Conservation (phyloP, 2,797 vertebrate genomes). For the Danio jaintianensis region DNA sequence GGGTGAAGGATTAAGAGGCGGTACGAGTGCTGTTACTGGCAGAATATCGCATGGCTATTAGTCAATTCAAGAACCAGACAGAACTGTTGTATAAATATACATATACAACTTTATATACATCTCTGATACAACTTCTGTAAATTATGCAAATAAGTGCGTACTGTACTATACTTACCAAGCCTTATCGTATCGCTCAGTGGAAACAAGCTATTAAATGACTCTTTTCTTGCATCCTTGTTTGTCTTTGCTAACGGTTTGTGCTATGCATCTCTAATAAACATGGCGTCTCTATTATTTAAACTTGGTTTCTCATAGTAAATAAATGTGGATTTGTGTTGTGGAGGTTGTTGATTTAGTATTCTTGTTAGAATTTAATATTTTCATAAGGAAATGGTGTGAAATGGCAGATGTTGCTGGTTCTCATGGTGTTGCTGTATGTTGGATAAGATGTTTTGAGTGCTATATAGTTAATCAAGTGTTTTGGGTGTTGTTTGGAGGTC, state of each 20-base stretch:
- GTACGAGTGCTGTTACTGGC: too few relatives aligned
- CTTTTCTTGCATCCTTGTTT: constrained; percentile 4
- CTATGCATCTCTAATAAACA: background rate
- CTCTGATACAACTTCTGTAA: too few relatives aligned
- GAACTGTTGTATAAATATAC: too few relatives aligned
- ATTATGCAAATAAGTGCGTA: too few relatives aligned
- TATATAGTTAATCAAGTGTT: too few relatives aligned
- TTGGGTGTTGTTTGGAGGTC: too few relatives aligned
- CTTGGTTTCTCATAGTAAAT: background rate
- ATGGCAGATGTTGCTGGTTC: background rate
- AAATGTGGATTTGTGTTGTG: background rate
- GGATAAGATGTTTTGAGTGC: background rate
- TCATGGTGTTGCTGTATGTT: background rate
- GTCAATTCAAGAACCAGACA: too few relatives aligned
- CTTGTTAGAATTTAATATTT: background rate
- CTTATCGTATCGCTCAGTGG: too few relatives aligned
- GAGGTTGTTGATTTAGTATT: background rate
- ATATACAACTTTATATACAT: too few relatives aligned
- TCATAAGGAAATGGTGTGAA: constrained; percentile 1
- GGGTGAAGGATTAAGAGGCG: too few relatives aligned
- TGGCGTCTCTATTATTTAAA: background rate
- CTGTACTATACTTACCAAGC: too few relatives aligned
- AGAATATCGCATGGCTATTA: too few relatives aligned
- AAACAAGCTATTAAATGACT: background rate
- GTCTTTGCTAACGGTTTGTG: constrained; percentile 1